A percentile compares a stretch with the other conserved stretches of the same genome.
Conservation (phyloP, 92 coral and sea anemone genomes). For the Palythoa heliodiscus region DNA sequence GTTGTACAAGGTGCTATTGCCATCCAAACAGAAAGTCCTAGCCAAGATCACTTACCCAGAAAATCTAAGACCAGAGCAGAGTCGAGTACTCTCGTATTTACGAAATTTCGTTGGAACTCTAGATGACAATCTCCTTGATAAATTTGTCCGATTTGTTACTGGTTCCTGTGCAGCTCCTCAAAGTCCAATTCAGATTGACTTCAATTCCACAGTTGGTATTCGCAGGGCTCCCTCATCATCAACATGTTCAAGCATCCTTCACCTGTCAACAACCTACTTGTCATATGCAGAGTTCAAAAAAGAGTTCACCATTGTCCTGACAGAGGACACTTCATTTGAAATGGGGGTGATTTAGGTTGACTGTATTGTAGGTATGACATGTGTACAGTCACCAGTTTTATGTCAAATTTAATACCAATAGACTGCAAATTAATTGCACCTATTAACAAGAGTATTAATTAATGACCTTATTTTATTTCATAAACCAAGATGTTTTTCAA, state of each 20-base stretch:
- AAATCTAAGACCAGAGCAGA: conserved; percentile 47
- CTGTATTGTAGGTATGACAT: neutral
- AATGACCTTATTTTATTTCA: no score
- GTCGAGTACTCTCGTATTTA: conserved; percentile 43
- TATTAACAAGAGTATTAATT: no score
- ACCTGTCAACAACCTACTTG: conserved; percentile 49
- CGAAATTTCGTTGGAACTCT: conserved; percentile 39
- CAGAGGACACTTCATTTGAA: conserved; percentile 38
- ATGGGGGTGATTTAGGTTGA: conserved; percentile 30
- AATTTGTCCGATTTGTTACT: conserved; percentile 51
- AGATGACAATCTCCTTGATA: conserved; percentile 44
- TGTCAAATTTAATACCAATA: neutral
- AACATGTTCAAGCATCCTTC: conserved; percentile 54
- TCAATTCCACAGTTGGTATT: conserved; percentile 40
- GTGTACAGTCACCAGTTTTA: neutral
- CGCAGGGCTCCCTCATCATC: conserved; percentile 50
- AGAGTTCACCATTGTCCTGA: conserved; percentile 35
- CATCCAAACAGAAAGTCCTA: conserved; percentile 34
- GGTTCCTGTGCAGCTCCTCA: conserved; percentile 47
- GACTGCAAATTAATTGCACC: no score
- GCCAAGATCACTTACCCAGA: conserved; percentile 30
- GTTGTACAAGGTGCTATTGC: conserved; percentile 26
- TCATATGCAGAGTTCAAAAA: conserved; percentile 47
- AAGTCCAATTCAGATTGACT: conserved; percentile 48
- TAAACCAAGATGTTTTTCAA: neutral